These are phyloP conservation scores for Neogobius melanostomus DNA, from an alignment of 2,113 vertebrate species.

Conservation along the genomic window DNA sequence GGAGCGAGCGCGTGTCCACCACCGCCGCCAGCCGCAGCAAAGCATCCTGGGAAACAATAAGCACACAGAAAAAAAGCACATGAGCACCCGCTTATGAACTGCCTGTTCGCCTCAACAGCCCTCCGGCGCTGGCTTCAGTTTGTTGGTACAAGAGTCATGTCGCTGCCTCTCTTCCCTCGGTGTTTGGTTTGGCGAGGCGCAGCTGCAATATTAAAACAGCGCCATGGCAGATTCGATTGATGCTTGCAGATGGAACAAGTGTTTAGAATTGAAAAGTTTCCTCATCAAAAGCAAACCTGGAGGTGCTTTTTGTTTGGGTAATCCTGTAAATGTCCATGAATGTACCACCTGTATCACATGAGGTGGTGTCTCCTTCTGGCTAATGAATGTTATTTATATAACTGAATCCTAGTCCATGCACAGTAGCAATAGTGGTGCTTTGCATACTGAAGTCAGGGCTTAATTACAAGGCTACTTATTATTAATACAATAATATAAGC, in stretches of 20 bases:
- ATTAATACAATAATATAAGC: no score
- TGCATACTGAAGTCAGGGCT: no score
- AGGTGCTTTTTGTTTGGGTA: no score
- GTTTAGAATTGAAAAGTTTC: constrained; percentile 7
- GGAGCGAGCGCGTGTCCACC: constrained; percentile 75
- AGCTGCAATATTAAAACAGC: constrained; percentile 42
- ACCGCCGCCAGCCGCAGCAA: constrained; percentile 83
- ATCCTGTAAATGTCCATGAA: no score
- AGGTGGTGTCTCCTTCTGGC: no score
- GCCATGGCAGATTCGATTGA: constrained; percentile 28
- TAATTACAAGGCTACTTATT: no score
- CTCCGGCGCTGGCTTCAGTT: constrained; percentile 36
- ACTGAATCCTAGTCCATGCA: no score
- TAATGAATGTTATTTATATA: no score
- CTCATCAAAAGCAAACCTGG: no score
- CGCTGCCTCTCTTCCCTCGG: constrained; percentile 28
- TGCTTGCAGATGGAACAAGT: constrained; percentile 26
- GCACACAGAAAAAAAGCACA: constrained; percentile 45
- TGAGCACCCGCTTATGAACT: constrained; percentile 43
- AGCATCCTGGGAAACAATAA: constrained; percentile 80
- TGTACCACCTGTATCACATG: no score
- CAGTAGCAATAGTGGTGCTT: no score
- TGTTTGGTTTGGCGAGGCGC: constrained; percentile 39
- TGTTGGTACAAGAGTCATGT: constrained; percentile 39
- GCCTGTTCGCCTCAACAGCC: constrained; percentile 24